These are phyloP conservation scores for Nemotelus nigrinus DNA, from an alignment of 2,888 invertebrate genomes.

Conservation along the genomic window DNA sequence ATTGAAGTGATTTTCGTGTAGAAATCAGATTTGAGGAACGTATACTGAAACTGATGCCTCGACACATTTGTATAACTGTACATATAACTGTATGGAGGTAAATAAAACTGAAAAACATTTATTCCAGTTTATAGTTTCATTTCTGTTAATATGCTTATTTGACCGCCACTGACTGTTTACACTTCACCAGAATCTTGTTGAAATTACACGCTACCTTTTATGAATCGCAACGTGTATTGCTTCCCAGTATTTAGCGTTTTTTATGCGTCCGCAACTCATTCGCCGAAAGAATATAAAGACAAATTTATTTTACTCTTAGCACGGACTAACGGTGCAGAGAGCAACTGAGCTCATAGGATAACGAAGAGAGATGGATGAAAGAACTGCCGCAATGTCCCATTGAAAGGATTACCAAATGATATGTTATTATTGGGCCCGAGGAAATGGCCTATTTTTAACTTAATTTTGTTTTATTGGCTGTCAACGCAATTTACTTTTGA, in stretches of 20 bases:
- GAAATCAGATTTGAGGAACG: no score
- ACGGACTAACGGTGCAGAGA: slow-evolving; percentile 14
- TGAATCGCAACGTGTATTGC: slow-evolving; percentile 2
- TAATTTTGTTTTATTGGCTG: slow-evolving; percentile 64
- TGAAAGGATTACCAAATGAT: slow-evolving; percentile 62
- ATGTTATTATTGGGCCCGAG: slow-evolving; percentile 40
- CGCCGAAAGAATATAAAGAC: slow-evolving; percentile 17
- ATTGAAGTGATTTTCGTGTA: no score
- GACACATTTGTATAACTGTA: no score
- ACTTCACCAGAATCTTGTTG: no score
- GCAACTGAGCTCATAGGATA: slow-evolving; percentile 41
- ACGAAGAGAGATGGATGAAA: slow-evolving; percentile 49
- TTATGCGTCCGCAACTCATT: slow-evolving; percentile 24
- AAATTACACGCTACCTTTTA: no score
- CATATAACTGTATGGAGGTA: no score
- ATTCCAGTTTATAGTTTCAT: no score
- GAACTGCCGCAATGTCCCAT: slow-evolving; percentile 58
- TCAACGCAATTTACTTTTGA: slow-evolving; percentile 47
- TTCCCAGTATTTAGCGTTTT: slow-evolving; percentile 12
- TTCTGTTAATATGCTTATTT: no score
- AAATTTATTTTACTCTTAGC: slow-evolving; percentile 39
- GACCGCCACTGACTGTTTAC: no score
- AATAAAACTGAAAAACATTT: no score
- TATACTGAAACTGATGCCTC: no score
- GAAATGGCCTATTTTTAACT: slow-evolving; percentile 63